Conservation (phyloP, 2,888 invertebrate species). For the Drosophila heteroneura region DNA sequence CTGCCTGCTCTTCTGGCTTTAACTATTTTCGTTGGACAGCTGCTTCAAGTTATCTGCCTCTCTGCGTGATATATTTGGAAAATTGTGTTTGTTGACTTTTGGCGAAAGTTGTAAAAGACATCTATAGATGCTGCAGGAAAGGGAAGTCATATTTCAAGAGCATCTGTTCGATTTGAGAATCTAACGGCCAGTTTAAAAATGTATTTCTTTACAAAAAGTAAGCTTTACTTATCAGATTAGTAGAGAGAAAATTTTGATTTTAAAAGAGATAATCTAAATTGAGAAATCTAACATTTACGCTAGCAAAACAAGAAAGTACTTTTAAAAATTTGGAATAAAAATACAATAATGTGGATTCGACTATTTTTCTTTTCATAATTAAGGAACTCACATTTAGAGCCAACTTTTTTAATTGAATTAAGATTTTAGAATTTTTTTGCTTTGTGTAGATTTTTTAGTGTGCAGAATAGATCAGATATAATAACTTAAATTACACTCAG, state of each 20-base stretch:
- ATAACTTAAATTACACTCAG: neutral
- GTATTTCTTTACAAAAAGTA: neutral
- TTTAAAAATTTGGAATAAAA: neutral
- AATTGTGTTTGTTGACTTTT: slow-evolving; percentile 56
- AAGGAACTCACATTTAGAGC: neutral
- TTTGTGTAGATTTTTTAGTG: neutral
- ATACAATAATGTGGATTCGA: neutral
- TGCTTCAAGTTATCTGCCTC: slow-evolving; percentile 42
- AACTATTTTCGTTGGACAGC: slow-evolving; percentile 51
- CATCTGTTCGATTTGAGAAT: neutral
- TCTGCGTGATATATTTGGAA: slow-evolving; percentile 46
- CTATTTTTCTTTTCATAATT: neutral
- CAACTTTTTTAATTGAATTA: neutral
- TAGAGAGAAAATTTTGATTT: neutral
- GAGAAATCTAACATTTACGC: neutral
- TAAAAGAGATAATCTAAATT: neutral
- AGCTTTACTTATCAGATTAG: neutral
- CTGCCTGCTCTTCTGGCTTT: slow-evolving; percentile 21
- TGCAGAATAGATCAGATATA: no score
- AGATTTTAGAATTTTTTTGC: neutral
- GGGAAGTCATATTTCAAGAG: slow-evolving; percentile 26
- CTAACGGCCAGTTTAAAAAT: neutral
- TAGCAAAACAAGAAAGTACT: neutral
- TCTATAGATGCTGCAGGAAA: slow-evolving; percentile 28
- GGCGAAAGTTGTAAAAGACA: slow-evolving; percentile 65